Base-by-base conservation (phyloP, 2,888 invertebrate species). In the Leptopilina syphax region DNA sequence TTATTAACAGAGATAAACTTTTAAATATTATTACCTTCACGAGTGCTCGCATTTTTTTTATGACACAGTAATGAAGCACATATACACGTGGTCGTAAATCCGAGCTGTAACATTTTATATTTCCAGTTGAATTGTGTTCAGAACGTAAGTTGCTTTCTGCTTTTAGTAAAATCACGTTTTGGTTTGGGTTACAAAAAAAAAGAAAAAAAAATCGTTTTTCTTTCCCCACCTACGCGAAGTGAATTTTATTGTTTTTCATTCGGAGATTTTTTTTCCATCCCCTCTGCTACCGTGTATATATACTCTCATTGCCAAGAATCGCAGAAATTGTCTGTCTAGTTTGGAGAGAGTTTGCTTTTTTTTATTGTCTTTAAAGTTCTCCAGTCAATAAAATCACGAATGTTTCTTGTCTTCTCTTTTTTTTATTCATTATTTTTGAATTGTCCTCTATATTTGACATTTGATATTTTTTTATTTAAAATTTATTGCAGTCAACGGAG, bases 151-250 rank as follows among this genome's bases (percentile, higher is more conserved):
- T 73, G 73, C 27, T n/a, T 73, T 73, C 57, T 73, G 57, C 73
- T 73, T 57, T 73, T 73, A 73, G 73, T 57, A 73, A 73, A 73
- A 73, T 73, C 73, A 73, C 73, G 73, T 41, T 73, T 13, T 10
- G 27, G 50, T 50, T 34, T 50, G 50, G 50, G 50, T 50, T 50
- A 50, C 50, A 50, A 50, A 50, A 50, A 50, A 50, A 50, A 50
- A 12, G 13, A 10, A 57, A 73, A 73, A 73, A 73, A 73, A 34
- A 63, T 63, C 63, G 63, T 65, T 47, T 9, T 54, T 57, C 10
- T 34, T 73, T 57, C 34, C 57, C 9, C 50, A 50, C 50, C 10
- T 9, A 50, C 50, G 10, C 50, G 50, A 34, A 57, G 57, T n/a
- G 57, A 73, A 57, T 57, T 73, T 73, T 73, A 57, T 73, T 57